Conservation (phyloP, 53 echinoderm and acorn worm genomes). For the Astropecten irregularis region DNA sequence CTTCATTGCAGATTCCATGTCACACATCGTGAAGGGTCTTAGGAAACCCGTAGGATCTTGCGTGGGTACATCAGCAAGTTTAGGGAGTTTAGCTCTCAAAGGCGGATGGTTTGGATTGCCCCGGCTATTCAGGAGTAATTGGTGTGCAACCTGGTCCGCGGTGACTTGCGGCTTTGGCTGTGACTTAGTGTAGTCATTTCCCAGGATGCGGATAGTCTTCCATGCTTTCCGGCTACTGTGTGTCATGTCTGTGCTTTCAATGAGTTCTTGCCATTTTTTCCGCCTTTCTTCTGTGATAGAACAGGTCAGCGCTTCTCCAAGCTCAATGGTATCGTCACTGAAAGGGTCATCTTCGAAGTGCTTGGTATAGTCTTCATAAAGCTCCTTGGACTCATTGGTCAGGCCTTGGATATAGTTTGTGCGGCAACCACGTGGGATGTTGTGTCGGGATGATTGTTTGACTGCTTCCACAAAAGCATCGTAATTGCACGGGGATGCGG, state of each 20-base stretch:
- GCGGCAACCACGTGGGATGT: slow-evolving; percentile 19
- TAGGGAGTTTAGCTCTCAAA: no score
- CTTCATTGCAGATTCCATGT: no score
- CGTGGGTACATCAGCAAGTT: not conserved
- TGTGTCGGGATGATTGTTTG: not conserved
- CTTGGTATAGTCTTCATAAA: slow-evolving; percentile 24
- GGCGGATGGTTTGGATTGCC: not conserved
- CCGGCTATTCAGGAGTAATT: not conserved
- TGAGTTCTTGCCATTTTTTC: no score
- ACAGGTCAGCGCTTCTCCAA: slow-evolving; percentile 21
- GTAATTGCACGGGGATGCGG: not conserved
- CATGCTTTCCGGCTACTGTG: no score
- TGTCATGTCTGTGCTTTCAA: no score
- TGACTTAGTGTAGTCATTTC: slow-evolving; percentile 3
- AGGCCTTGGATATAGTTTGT: slow-evolving; percentile 20
- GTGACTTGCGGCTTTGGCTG: not conserved
- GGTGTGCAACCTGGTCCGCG: no score
- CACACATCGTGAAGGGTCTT: no score
- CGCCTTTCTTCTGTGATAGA: slow-evolving; percentile 6
- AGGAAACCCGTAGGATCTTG: no score
- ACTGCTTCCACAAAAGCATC: no score
- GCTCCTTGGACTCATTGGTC: slow-evolving; percentile 19
- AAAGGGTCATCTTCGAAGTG: slow-evolving; percentile 56
- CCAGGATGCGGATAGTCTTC: no score
- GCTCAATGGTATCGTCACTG: no score